These are phyloP conservation scores for Campoletis raptor DNA, from an alignment of 2,888 invertebrate genomes.

Conservation along the genomic window DNA sequence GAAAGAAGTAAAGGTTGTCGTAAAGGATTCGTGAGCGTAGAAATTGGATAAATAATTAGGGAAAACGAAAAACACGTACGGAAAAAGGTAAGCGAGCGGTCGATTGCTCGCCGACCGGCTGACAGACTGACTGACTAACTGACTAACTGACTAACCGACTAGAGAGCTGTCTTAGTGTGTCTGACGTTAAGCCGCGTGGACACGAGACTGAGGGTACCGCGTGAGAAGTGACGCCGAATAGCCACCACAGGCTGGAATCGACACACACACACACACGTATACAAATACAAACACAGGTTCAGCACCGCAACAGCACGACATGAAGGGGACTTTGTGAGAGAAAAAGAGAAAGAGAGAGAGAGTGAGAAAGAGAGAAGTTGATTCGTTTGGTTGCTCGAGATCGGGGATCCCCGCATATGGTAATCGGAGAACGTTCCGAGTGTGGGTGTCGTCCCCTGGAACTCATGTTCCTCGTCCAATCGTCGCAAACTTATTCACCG, in stretches of 20 bases:
- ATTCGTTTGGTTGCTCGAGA: slow-evolving; percentile 69
- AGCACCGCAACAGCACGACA: slow-evolving; percentile 73
- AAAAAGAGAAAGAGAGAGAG: slow-evolving; percentile 31
- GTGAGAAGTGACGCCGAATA: slow-evolving; percentile 64
- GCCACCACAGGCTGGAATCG: slow-evolving; percentile 53
- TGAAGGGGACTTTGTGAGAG: slow-evolving; percentile 54
- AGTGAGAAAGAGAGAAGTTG: slow-evolving; percentile 40
- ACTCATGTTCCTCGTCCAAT: slow-evolving; percentile 66
- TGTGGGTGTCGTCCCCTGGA: slow-evolving; percentile 80
- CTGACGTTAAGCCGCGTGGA: slow-evolving; percentile 77
- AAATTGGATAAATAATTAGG: neutral
- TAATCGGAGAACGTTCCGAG: slow-evolving; percentile 78
- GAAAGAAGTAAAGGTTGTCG: slow-evolving; percentile 45
- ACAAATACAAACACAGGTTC: slow-evolving; percentile 34
- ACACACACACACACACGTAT: slow-evolving; percentile 34
- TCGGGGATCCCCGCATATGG: slow-evolving; percentile 83
- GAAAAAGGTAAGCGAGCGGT: slow-evolving; percentile 55
- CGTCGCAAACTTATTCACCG: slow-evolving; percentile 58
- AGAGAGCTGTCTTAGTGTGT: slow-evolving; percentile 66
- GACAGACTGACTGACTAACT: slow-evolving; percentile 72
- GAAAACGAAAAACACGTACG: slow-evolving; percentile 41
- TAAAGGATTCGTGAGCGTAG: neutral
- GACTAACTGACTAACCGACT: slow-evolving; percentile 77
- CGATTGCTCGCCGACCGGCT: slow-evolving; percentile 65
- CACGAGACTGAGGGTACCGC: slow-evolving; percentile 77